These are phyloP conservation scores for Leucozona laternaria DNA, from an alignment of 2,888 invertebrate species.

Conservation along the genomic window DNA sequence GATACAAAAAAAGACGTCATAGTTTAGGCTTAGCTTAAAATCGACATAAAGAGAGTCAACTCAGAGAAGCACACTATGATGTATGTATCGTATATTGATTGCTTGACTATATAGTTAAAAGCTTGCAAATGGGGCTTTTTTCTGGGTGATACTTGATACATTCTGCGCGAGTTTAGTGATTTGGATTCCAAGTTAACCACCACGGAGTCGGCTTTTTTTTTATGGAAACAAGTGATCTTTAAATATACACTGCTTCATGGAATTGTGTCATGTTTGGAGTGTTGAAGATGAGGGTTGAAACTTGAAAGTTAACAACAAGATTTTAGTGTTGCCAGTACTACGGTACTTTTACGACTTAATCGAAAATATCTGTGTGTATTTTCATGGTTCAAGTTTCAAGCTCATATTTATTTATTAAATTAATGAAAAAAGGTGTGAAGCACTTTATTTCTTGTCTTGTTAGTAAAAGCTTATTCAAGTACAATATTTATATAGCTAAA, in stretches of 20 bases:
- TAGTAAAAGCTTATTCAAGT: no score
- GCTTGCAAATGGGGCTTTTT: slow-evolving; percentile 57
- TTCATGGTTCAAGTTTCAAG: no score
- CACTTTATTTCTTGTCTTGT: no score
- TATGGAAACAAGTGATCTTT: slow-evolving; percentile 59
- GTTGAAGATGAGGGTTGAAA: slow-evolving; percentile 40
- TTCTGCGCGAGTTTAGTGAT: slow-evolving; percentile 34
- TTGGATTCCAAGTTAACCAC: slow-evolving; percentile 39
- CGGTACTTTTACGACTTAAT: neutral
- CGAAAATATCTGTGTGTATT: no score
- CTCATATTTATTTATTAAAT: no score
- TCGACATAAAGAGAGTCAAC: slow-evolving; percentile 31
- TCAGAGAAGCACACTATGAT: slow-evolving; percentile 14
- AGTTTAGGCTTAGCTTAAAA: slow-evolving; percentile 37
- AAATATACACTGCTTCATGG: slow-evolving; percentile 12
- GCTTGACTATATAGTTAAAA: slow-evolving; percentile 42
- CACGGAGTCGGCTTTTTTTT: slow-evolving; percentile 31
- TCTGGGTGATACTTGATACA: slow-evolving; percentile 19
- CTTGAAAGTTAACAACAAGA: slow-evolving; percentile 5
- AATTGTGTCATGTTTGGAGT: slow-evolving; percentile 51
- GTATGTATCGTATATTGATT: neutral
- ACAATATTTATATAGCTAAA: no score
- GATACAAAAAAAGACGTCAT: slow-evolving; percentile 44
- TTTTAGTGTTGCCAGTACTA: neutral
- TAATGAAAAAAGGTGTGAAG: no score